Percentiles rank a stretch among this genome's conserved stretches.
These are phyloP conservation scores for Epistrophe grossulariae DNA, from an alignment of 2,888 invertebrate species.

Conservation along the genomic window DNA sequence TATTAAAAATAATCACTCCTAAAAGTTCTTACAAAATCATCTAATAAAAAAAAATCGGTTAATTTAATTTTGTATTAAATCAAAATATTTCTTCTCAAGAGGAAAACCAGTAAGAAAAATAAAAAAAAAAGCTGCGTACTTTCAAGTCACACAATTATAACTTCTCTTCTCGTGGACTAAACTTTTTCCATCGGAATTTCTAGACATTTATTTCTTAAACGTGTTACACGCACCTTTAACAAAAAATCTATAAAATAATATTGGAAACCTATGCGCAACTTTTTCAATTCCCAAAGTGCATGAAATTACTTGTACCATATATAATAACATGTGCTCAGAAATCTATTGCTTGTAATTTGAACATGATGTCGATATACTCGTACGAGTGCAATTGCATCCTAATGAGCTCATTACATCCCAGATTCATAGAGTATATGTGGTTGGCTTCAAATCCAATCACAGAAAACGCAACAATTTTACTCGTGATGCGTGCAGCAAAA, in stretches of 20 bases:
- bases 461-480: slow-evolving; percentile 10
- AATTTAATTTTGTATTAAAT: background rate
- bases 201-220: slow-evolving; percentile 5
- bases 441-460: slow-evolving; percentile 26
- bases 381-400: slow-evolving; percentile 62
- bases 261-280: background rate
- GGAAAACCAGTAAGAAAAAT: background rate
- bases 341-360: slow-evolving; percentile 57
- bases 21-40: too few species aligned
- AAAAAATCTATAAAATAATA: background rate
- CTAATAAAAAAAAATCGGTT: too few species aligned
- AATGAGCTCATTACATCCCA: slow-evolving; percentile 66
- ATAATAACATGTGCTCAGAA: slow-evolving; percentile 33
- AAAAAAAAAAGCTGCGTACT: background rate
- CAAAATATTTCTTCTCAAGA: background rate
- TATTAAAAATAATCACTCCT: too few species aligned
- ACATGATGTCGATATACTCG: background rate
- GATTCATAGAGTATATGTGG: slow-evolving; percentile 22
- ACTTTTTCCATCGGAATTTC: slow-evolving; percentile 9
- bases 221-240: background rate
- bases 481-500: slow-evolving; percentile 1
- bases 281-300: slow-evolving; percentile 58
- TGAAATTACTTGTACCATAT: slow-evolving; percentile 40
- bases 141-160: background rate
- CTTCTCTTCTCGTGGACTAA: background rate